A percentile compares a stretch with the other conserved stretches of the same genome.
Conservation (phyloP, 2,797 vertebrate genomes). For the Agapornis canus region DNA sequence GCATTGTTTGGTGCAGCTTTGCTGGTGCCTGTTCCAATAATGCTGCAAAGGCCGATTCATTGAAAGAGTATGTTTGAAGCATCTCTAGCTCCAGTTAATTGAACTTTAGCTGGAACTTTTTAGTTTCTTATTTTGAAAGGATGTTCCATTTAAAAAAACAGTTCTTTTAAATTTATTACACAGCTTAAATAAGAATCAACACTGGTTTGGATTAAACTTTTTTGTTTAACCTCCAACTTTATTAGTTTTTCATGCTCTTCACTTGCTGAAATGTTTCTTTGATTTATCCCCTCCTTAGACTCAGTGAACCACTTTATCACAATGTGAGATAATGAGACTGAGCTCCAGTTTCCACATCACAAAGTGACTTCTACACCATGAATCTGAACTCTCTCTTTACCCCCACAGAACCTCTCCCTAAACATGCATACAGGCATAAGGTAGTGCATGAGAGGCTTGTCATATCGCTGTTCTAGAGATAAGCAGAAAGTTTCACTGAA, state of each 20-base stretch:
- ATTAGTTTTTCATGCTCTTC: not conserved
- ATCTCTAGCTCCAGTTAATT: not conserved
- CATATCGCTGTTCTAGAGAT: not conserved
- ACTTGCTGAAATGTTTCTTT: not conserved
- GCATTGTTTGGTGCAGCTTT: not conserved
- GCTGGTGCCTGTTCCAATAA: not conserved
- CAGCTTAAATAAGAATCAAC: not conserved
- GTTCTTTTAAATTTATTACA: not conserved
- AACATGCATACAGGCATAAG: fast-evolving
- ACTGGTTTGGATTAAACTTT: not conserved
- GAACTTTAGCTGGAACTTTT: not conserved
- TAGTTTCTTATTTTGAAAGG: not conserved
- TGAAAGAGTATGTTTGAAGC: not conserved
- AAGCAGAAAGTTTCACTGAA: constrained; percentile 17
- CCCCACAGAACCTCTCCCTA: not conserved
- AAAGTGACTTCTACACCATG: not conserved
- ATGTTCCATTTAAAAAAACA: not conserved
- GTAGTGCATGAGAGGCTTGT: not conserved
- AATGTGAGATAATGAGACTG: not conserved
- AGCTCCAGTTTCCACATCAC: not conserved
- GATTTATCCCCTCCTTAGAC: not conserved
- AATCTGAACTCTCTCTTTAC: not conserved
- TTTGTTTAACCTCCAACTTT: not conserved
- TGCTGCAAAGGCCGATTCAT: not conserved
- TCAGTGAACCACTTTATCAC: not conserved